A percentile compares a stretch with the other conserved stretches of the same genome.
Conservation (phyloP, 2,797 vertebrate genomes). For the Thaleichthys pacificus region DNA sequence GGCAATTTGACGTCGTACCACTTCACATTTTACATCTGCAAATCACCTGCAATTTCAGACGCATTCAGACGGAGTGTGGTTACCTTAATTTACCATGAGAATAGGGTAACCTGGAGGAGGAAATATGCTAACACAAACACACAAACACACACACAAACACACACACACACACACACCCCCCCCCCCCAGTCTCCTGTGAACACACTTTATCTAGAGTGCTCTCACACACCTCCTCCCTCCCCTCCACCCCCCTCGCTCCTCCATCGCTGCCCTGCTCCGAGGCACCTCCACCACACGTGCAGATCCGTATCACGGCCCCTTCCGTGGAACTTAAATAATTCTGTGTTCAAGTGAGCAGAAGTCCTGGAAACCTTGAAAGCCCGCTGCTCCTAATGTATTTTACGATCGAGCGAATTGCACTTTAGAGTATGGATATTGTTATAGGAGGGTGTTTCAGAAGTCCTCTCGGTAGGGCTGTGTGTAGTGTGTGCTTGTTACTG, state of each 20-base stretch:
- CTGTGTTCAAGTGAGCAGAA: not conserved
- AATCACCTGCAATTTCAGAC: no score
- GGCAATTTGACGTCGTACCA: no score
- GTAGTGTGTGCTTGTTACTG: not conserved
- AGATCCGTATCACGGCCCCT: not conserved
- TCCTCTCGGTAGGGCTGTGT: not conserved
- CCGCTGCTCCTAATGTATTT: not conserved
- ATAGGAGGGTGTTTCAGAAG: not conserved
- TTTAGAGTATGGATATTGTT: not conserved
- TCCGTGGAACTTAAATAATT: not conserved
- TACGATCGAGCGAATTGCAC: not conserved
- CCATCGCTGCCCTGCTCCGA: no score
- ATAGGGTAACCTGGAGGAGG: no score
- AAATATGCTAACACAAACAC: no score
- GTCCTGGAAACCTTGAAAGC: not conserved
- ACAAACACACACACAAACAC: no score
- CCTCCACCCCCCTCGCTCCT: no score
- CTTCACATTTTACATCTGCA: no score
- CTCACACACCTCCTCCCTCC: not conserved
- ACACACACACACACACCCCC: no score
- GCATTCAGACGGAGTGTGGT: no score
- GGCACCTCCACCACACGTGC: not conserved
- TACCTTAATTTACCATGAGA: no score
- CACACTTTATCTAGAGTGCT: not conserved
- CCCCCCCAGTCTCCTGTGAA: not conserved